Conservation (phyloP, 2,888 invertebrate genomes). For the Tetheella fluctuosa region DNA sequence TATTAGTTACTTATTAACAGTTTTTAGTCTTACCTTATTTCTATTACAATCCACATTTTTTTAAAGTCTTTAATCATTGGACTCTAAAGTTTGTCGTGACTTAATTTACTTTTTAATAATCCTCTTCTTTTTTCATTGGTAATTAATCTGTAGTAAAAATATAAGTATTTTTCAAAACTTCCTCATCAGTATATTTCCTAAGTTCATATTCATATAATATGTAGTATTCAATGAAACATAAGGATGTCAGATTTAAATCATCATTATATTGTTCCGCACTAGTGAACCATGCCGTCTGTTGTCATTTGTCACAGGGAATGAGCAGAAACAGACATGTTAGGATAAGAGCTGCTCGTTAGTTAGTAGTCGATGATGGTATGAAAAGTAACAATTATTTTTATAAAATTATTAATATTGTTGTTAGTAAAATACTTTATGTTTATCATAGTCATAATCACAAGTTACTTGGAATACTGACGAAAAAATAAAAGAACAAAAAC, state of each 20-base stretch:
- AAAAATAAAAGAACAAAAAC: background rate
- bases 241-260: constrained; percentile 33
- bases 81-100: no score
- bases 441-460: background rate
- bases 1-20: no score
- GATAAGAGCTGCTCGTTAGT: constrained; percentile 5
- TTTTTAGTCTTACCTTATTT: no score
- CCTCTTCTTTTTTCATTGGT: no score
- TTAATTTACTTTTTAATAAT: no score
- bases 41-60: no score
- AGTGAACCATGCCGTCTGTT: constrained; percentile 18
- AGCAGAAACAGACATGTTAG: background rate
- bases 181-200: background rate
- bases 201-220: background rate
- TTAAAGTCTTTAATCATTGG: no score
- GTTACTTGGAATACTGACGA: no score
- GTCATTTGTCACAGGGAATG: constrained; percentile 16
- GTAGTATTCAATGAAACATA: constrained; percentile 16
- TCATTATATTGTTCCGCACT: constrained; percentile 46
- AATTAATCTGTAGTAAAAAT: no score
- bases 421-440: background rate
- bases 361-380: background rate
- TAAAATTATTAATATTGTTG: no score
- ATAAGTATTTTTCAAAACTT: background rate
- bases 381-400: background rate